Evolutionary conservation across 1,140 invertebrate species (phyloP), one percentile per base, ranked within the genome.

Genomic region (Cylas formicarius): DNA sequence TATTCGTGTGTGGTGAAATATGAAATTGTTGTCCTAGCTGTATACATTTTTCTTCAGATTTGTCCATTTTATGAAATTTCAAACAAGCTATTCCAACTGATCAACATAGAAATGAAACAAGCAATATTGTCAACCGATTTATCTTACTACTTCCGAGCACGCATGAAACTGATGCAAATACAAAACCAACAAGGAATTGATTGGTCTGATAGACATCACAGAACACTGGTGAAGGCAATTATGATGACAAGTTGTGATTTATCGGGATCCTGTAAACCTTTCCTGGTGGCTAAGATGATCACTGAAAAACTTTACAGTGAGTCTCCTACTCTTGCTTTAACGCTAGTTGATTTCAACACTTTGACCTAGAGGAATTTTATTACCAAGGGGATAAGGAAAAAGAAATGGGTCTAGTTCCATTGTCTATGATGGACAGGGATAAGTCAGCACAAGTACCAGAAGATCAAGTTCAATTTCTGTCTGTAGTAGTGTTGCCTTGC

Each of bases 221-320:
- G 68, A 22, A 58, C 55, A 18, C 57, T 74, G 28, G 52, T 73
- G 10, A 74, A 73, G 65, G 66, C 70, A 4, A 69, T 76, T 6
- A 60, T 75, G 43, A 77, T 77, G 75, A 76, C 73, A 4, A 67
- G 67, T 3, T 71, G 69, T 40, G 75, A 77, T 57, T 55, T 77
- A 27, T 74, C 73, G 1, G 72, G 69, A 3, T 67, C 65, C 21
- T 72, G 68, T 43, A 77, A 76, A 45, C 74, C 73, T 0, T 75
- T 74, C 41, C 58, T 62, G 6, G 60, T 74, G 2, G 62, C 72
- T 0, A 74, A 73, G 44, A 56, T 50, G 10, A 67, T 74, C 7
- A 68, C 71, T 2, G 65, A 72, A 6, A 6, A 31, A 31, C 18
- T 6, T 31, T 31, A 31, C 29, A n/a, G 4, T 13, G 29, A 31